phyloP scores from a whole-genome alignment of 2,113 vertebrate genomes.

The Cepphus grylle region DNA sequence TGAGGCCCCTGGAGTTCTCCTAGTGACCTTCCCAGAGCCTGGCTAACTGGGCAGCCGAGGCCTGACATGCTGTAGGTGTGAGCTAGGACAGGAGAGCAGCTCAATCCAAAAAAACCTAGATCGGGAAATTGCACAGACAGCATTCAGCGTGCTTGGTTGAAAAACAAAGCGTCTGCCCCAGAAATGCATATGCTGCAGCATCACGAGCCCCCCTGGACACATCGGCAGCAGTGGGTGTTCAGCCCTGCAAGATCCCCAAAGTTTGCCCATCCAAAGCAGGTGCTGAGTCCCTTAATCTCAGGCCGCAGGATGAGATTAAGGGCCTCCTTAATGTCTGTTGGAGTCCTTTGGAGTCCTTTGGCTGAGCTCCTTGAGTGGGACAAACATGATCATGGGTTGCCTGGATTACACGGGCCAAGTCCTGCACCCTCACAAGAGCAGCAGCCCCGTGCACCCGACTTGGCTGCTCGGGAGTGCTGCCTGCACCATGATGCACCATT shows the following conservation, averaged over 20 bases:
- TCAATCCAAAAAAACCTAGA: neutral
- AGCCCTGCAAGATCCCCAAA: neutral
- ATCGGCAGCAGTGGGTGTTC: neutral
- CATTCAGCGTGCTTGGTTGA: neutral
- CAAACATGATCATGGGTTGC: neutral
- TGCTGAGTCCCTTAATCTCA: neutral
- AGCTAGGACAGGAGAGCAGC: neutral
- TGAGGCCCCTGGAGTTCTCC: conserved; percentile 38
- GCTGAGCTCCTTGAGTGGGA: neutral
- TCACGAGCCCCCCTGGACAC: rapidly evolving
- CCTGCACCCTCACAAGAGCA: neutral
- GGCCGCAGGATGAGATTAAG: neutral
- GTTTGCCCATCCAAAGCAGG: neutral
- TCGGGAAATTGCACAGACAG: neutral
- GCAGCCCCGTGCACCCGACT: rapidly evolving
- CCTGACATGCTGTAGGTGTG: neutral
- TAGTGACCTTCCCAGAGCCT: conserved; percentile 12
- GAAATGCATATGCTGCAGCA: neutral
- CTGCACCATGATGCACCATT: rapidly evolving
- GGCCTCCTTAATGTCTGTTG: too few relatives aligned
- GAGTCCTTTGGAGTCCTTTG: neutral
- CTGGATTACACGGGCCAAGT: neutral
- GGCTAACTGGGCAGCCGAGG: neutral
- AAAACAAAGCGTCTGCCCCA: neutral
- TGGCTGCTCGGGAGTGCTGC: neutral